Base-by-base conservation (phyloP, 1,140 invertebrate genomes). In the Drosophila ohnishii region DNA sequence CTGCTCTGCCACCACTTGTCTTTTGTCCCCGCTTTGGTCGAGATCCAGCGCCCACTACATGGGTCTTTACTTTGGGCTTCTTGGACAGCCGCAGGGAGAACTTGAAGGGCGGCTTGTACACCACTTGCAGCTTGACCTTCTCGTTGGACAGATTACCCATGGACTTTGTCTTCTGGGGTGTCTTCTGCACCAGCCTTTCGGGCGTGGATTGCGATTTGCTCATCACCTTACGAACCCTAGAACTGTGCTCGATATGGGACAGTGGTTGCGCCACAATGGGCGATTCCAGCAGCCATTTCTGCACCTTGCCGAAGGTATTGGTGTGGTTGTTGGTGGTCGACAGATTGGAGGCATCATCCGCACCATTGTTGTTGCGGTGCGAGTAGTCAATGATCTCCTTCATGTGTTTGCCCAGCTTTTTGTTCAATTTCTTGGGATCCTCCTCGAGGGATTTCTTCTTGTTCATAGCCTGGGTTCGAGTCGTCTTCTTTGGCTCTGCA, bases 21-120 rank as follows among this genome's bases (percentile, higher is more conserved):
- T 88, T 88, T 22, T 75, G 70, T 2, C 74, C 37, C 30, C 82
- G 82, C 34, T 91, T 91, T 8, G 77, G 78, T 39, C 80, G 70
- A 2, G 60, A 81, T 16, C 62, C 78, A 25, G 53, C 74, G 25
- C 76, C 77, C 28, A 88, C 84, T 2, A 92, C 92, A 59, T 92
- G 92, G 32, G 92, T 93, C 69, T 94, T 95, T 9, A 95, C 94
- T 7, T 94, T 92, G 30, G 90, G 75, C 64, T 91, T 94, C 84
- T 96, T 96, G 37, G 95, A 95, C 47, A 97, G 93, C 82, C 96
- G 96, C 22, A 97, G 93, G 90, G 95, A 96, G 90, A 97, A 96
- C 75, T 96, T 95, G 89, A 97, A 97, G 1, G 96, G 96, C 32
- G 96, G 96, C 81, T 96, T 96, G 89, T 96, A 97, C 6, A 97